A percentile compares a stretch with the other conserved stretches of the same genome.
Evolutionary conservation across 2,888 invertebrate species (phyloP).

Genomic region (Miltochrista miniata): DNA sequence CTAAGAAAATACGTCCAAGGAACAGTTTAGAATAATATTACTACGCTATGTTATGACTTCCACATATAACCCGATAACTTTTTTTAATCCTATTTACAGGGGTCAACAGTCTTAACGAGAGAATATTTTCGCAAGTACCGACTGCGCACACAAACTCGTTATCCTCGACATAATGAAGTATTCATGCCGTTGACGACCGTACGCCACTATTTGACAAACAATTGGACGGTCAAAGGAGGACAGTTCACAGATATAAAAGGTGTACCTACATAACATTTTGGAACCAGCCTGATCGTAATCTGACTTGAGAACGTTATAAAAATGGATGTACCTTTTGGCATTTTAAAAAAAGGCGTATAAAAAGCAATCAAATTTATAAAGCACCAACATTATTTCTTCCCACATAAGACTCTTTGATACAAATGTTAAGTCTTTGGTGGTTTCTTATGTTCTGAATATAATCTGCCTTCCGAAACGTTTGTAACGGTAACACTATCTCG

Average conservation of each 20-base stretch:
- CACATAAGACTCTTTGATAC: constrained; percentile 3
- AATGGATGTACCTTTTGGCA: background rate
- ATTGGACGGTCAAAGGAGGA: constrained; percentile 10
- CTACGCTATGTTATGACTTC: constrained; percentile 14
- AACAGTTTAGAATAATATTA: constrained; percentile 9
- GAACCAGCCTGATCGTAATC: background rate
- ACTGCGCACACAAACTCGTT: constrained; percentile 24
- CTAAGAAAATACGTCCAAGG: constrained; percentile 16
- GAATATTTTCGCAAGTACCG: constrained; percentile 30
- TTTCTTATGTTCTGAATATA: background rate
- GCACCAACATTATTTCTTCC: constrained; percentile 9
- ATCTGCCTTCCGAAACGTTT: constrained; percentile 4
- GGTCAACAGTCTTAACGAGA: constrained; percentile 39
- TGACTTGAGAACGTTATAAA: background rate
- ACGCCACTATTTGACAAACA: constrained; percentile 23
- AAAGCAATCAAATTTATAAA: background rate
- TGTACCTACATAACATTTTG: constrained; percentile 6
- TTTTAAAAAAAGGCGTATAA: background rate
- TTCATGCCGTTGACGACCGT: constrained; percentile 17
- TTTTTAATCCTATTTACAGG: constrained; percentile 30
- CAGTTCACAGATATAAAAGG: constrained; percentile 9
- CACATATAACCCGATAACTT: constrained; percentile 19
- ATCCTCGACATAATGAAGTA: constrained; percentile 26
- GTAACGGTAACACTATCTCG: background rate
- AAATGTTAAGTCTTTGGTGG: constrained; percentile 7